Evolutionary conservation across 2,888 invertebrate species (phyloP).

Genomic region (Lucinisca nassula): DNA sequence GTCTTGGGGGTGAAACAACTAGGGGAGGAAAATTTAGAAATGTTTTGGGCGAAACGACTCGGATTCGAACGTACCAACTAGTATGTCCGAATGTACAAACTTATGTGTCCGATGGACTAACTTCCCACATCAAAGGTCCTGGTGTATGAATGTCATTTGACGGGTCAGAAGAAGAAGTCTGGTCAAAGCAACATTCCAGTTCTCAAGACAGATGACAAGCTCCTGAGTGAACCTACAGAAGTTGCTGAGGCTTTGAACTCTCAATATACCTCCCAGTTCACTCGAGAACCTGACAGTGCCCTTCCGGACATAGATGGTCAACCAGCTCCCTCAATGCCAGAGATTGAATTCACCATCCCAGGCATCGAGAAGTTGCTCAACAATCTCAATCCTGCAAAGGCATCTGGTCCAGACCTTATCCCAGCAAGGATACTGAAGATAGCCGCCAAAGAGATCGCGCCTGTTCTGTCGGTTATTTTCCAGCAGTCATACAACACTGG

Average conservation of each 20-base stretch:
- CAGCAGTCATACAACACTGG: slow-evolving; percentile 40
- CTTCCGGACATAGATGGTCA: slow-evolving; percentile 27
- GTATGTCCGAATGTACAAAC: too few species aligned
- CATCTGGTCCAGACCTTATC: slow-evolving; percentile 40
- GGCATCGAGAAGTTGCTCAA: slow-evolving; percentile 36
- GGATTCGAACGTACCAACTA: too few species aligned
- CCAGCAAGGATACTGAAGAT: slow-evolving; percentile 38
- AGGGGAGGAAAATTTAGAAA: too few species aligned
- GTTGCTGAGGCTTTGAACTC: slow-evolving; percentile 35
- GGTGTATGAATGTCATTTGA: too few species aligned
- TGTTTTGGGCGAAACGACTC: too few species aligned
- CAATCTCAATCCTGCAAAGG: slow-evolving; percentile 37
- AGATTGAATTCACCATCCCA: slow-evolving; percentile 26
- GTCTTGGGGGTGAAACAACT: too few species aligned
- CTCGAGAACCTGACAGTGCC: slow-evolving; percentile 30
- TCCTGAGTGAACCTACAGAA: neutral
- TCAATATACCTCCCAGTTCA: slow-evolving; percentile 47
- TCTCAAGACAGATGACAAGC: neutral
- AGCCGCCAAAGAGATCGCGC: slow-evolving; percentile 18
- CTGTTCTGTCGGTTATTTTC: slow-evolving; percentile 33
- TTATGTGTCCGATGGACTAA: too few species aligned
- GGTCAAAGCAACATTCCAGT: slow-evolving; percentile 7
- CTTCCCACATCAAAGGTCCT: too few species aligned
- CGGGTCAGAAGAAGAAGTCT: too few species aligned
- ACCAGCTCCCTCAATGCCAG: slow-evolving; percentile 18